Evolutionary conservation across 2,113 vertebrate genomes (phyloP), one percentile per base, ranked within the genome.

Genomic region (Ameiurus melas): DNA sequence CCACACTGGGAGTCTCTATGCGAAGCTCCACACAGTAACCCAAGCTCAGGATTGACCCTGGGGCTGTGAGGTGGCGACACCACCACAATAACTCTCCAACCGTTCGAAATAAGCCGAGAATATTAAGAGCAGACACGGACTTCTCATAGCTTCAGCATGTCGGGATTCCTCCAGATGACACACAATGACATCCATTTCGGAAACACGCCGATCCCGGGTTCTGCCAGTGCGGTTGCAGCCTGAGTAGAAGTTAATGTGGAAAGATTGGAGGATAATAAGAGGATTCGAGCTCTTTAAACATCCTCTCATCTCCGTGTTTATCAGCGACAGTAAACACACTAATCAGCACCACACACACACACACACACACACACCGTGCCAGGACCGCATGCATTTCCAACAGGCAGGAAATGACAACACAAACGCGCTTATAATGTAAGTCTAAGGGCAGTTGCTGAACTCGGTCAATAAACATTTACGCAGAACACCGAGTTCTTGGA

Each of bases 321-420:
- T 70, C 83, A 53, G 51, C 83, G 14, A 66, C 73, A 75, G 81
- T 68, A 89, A 85, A 89, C 85, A 89, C 19, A 64, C 85, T 87
- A 87, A 90, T 85, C 85, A 85, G 77, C 60, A 75, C 43, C 27
- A 53, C 80, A 84, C 84, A 85, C 78, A 85, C 85, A 85, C 83
- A 79, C n/a, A 53, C 80, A 84, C 85, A 85, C 78, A 85, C 85
- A 86, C 83, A 83, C 22, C 77, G 60, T 85, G 66, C 70, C 64
- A 90, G 55, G 78, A 55, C 86, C 25, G 82, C 83, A 30, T 84
- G 58, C 36, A 30, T 22, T 25, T 73, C 17, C 3, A 57, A 20
- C 78, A 51, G 64, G 14, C n/a, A 83, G 78, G 88, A 73, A n/a
- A 68, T 78, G 3, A 57, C 68, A 84, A 84, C 70, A 78, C 53